Base-by-base conservation (phyloP, 2,888 invertebrate species). In the Gerosis bhagava region DNA sequence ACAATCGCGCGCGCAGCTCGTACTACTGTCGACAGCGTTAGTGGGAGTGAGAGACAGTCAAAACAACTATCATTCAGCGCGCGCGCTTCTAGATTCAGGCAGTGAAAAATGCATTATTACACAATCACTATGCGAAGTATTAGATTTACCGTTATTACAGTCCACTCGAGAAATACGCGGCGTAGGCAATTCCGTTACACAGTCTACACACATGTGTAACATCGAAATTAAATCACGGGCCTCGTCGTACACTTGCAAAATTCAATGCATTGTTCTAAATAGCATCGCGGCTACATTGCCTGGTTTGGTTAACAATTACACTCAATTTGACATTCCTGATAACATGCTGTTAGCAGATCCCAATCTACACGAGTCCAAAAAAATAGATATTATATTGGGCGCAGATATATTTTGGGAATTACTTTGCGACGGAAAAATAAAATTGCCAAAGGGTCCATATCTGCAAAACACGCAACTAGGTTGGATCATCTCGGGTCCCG, bases 121-220 rank as follows among this genome's bases (percentile, higher is more conserved):
- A 0, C 13, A 56, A n/a, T 25, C 36, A 12, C 36, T 56, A 42
- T 44, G 49, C 17, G 25, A 53, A 11, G 24, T 21, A 45, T 6
- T 56, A 39, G 17, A 49, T 16, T 11, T 39, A 19, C 45, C 36
- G 43, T 21, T 39, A 22, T 29, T 58, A 56, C 53, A 56, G 53
- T 59, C 52, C 51, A 56, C 54, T 31, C 31, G 49, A 5, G 32
- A 39, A 13, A 51, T 56, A 13, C 29, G 34, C 5, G 55, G 55
- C 17, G 53, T 53, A 16, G 45, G 51, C 1, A 41, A 40, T 5
- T 31, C 24, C 5, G 25, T 54, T 5, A 49, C 50, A 15, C 48
- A 53, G 5, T 29, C 45, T 11, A 43, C 50, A 26, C 35, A 50
- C 12, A 28, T 17, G 13, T 57, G 53, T 48, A 28, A 52, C 8